These are phyloP conservation scores for Xestia xanthographa DNA, from an alignment of 2,888 invertebrate genomes.

Conservation along the genomic window DNA sequence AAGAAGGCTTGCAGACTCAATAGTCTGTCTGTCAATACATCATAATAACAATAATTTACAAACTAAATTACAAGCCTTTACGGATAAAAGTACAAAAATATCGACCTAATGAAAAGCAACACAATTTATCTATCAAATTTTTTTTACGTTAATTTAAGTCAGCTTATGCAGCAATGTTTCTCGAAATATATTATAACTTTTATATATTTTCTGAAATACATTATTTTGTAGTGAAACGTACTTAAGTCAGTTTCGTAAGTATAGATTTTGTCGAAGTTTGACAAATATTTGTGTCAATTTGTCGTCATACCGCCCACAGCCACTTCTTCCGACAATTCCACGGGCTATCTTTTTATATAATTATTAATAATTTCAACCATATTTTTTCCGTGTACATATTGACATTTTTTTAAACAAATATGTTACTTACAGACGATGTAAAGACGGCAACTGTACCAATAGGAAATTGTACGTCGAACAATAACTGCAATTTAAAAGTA, in stretches of 20 bases:
- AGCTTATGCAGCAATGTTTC: neutral
- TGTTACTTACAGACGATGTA: conserved; percentile 23
- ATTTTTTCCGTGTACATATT: conserved; percentile 50
- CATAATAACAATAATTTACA: neutral
- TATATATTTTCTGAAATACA: neutral
- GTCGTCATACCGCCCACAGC: neutral
- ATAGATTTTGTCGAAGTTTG: neutral
- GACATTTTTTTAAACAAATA: conserved; percentile 46
- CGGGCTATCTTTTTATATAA: conserved; percentile 1
- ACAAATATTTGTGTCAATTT: conserved; percentile 12
- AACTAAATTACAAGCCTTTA: neutral
- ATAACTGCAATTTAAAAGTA: conserved; percentile 42
- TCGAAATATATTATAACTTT: neutral
- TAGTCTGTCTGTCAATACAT: too few species aligned
- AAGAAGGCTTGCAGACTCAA: too few species aligned
- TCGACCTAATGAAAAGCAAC: too few species aligned
- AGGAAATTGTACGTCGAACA: conserved; percentile 52
- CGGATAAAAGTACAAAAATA: too few species aligned
- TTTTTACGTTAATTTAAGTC: neutral
- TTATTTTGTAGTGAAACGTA: neutral
- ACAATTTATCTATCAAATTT: neutral
- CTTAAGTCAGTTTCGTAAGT: neutral
- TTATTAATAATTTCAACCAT: conserved; percentile 19
- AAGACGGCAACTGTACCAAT: conserved; percentile 57
- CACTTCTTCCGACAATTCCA: neutral